A percentile compares a stretch with the other conserved stretches of the same genome.
phyloP scores from a whole-genome alignment of 2,888 invertebrate species.

The Philaethria dido region DNA sequence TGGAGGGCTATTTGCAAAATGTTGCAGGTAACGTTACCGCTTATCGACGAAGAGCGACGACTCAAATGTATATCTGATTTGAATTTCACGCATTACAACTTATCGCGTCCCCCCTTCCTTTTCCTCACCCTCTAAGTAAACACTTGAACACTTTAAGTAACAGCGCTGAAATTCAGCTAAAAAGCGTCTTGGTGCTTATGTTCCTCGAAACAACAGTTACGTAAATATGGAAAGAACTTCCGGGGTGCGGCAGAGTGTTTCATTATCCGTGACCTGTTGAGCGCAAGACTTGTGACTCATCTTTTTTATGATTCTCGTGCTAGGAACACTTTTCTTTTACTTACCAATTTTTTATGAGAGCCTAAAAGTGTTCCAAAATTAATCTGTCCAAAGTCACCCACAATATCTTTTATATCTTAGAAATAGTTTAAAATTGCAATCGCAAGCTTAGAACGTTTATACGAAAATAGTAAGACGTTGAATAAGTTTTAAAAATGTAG shows the following conservation, averaged over 20 bases:
- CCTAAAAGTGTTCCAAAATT: neutral
- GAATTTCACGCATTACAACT: constrained; percentile 75
- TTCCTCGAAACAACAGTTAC: constrained; percentile 72
- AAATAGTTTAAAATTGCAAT: constrained; percentile 7
- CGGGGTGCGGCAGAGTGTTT: constrained; percentile 70
- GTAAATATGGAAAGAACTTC: constrained; percentile 75
- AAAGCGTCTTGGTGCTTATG: constrained; percentile 65
- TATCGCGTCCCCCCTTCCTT: constrained; percentile 55
- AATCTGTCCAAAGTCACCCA: neutral
- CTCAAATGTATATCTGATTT: constrained; percentile 77
- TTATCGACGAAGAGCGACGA: constrained; percentile 62
- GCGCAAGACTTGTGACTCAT: constrained; percentile 73
- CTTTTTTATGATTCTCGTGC: constrained; percentile 60
- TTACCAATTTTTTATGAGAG: constrained; percentile 51
- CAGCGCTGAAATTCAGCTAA: constrained; percentile 64
- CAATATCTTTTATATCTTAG: neutral
- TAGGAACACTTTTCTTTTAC: constrained; percentile 45
- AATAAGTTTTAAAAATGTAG: constrained; percentile 24
- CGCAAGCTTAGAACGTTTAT: neutral
- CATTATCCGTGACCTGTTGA: constrained; percentile 81
- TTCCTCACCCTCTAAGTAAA: constrained; percentile 63
- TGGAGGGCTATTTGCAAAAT: constrained; percentile 57
- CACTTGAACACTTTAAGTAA: constrained; percentile 69
- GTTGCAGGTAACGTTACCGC: constrained; percentile 57
- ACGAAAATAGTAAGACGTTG: constrained; percentile 21